Base-by-base conservation (phyloP, 2,113 vertebrate species). In the Rhineura floridana region DNA sequence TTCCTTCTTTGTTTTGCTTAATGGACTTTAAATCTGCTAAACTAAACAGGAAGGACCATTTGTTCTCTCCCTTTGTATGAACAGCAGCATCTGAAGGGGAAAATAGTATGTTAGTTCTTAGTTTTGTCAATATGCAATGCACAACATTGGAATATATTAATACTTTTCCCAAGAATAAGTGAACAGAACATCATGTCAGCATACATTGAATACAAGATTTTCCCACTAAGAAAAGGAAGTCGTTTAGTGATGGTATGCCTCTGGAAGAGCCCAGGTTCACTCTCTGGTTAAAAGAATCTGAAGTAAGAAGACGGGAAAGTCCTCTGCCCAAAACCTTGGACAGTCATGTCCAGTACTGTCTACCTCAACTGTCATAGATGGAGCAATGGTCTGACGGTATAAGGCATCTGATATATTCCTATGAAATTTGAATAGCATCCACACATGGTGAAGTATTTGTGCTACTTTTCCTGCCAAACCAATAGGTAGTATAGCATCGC, bases 11-110 rank as follows among this genome's bases (percentile, higher is more conserved):
- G 95, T 97, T 99, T 93, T 98, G 97, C 69, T 97, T 98, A 96
- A 99, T 94, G 85, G 98, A 98, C 90, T 97, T 96, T 75, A 99
- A 96, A 94, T 99, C 98, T 91, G 95, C 46, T 93, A 99, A 95
- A 91, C 96, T 98, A 97, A 99, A 98, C 91, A 96, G 96, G 94
- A 99, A 98, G 1, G 98, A 98, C 98, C 98, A 98, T 91, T 97
- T 97, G 97, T 97, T 98, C 94, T 96, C 97, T 88, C 95, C 96
- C 52, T 97, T 97, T 93, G 95, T 93, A 93, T 96, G 96, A 95
- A 93, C 82, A 93, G 96, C 72, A 93, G 95, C 89, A 97, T 96
- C 97, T 97, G 94, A 93, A 96, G 44, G 17, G 25, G 12, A 91
- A 46, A 2, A 95, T 81, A 90, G 92, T 86, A 93, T 89, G 93